Conservation (phyloP, 1,140 invertebrate genomes). For the Drosophila teissieri region DNA sequence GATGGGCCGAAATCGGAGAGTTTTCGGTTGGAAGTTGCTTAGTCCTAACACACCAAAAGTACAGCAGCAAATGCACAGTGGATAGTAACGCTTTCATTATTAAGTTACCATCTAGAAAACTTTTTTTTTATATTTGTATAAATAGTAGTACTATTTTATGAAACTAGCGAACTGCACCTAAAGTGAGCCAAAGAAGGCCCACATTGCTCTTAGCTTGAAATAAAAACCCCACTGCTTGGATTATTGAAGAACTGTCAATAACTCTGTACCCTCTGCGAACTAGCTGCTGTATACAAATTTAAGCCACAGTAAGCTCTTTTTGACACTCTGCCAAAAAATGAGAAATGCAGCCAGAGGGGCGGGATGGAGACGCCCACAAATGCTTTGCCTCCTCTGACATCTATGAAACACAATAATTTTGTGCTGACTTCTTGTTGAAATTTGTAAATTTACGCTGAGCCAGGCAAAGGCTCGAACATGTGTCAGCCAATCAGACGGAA, state of each 20-base stretch:
- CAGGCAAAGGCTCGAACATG: conserved; percentile 50
- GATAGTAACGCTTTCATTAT: background rate
- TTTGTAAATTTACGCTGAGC: conserved; percentile 76
- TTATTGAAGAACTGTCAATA: conserved; percentile 6
- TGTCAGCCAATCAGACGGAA: conserved; percentile 48
- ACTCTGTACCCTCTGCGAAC: background rate
- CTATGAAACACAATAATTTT: conserved; percentile 72
- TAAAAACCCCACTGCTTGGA: background rate
- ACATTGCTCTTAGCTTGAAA: conserved; percentile 2
- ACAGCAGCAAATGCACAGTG: background rate
- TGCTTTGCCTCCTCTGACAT: conserved; percentile 27
- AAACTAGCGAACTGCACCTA: too few relatives aligned
- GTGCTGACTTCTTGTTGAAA: conserved; percentile 81
- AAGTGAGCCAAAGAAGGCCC: background rate
- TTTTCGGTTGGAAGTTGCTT: conserved; percentile 23
- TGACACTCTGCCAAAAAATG: conserved; percentile 47
- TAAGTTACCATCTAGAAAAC: background rate
- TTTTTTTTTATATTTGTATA: too few relatives aligned
- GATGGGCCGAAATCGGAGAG: conserved; percentile 13
- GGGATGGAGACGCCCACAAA: conserved; percentile 16
- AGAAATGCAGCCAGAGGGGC: conserved; percentile 2
- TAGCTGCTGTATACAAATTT: conserved; percentile 31
- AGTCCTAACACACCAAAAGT: background rate
- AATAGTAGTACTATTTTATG: too few relatives aligned
- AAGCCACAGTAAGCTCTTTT: conserved; percentile 48